These are phyloP conservation scores for Metopia argyrocephala DNA, from an alignment of 2,888 invertebrate species.

Conservation along the genomic window DNA sequence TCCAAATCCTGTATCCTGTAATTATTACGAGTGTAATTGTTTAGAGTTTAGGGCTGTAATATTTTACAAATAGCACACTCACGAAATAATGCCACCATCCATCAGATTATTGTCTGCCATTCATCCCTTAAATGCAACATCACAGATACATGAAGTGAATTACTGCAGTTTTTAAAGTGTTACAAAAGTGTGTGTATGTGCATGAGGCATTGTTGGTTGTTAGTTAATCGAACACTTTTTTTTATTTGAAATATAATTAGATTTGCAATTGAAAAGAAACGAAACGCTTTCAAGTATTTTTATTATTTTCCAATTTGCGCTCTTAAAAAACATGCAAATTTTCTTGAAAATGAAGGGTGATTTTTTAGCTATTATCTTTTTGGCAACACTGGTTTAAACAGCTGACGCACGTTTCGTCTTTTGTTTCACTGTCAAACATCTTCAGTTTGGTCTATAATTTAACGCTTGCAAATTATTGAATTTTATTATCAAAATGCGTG, in stretches of 20 bases:
- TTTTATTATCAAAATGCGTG: no score
- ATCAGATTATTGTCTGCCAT: constrained; percentile 7
- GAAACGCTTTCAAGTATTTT: no score
- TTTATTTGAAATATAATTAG: background rate
- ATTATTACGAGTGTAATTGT: no score
- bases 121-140: constrained; percentile 47
- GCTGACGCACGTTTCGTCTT: no score
- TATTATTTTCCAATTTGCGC: no score
- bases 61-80: constrained; percentile 20
- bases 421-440: no score
- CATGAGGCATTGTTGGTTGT: background rate
- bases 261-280: background rate
- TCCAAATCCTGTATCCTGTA: constrained; percentile 39
- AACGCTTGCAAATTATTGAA: no score
- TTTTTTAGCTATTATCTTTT: no score
- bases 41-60: constrained; percentile 26
- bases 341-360: no score
- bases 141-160: constrained; percentile 15
- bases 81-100: constrained; percentile 23
- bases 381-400: no score
- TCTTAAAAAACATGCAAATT: no score
- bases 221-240: constrained; percentile 21
- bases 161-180: constrained; percentile 27
- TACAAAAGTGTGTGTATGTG: background rate
- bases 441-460: no score